Base-by-base conservation (phyloP, 2,797 vertebrate genomes). In the Eulemur mongoz region DNA sequence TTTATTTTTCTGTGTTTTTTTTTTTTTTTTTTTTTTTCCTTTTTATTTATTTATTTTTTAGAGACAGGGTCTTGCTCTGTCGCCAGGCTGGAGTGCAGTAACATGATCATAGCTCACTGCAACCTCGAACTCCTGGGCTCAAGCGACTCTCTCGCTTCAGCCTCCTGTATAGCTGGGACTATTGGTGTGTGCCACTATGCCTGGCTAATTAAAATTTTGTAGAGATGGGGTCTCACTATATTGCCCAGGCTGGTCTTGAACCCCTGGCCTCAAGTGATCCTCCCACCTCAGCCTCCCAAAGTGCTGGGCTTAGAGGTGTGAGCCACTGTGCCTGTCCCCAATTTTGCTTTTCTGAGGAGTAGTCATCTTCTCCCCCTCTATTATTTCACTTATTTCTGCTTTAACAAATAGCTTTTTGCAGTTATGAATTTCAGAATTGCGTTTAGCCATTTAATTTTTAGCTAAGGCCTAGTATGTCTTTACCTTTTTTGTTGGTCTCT, bases 391-490 rank as follows among this genome's bases (percentile, higher is more conserved):
- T 45, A 52, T 83, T 43, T 96, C 79, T 95, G 48, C 52, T 87
- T 91, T 80, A 27, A 50, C 63, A 83, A 80, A 72, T 15, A 32
- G 17, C 12, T 27, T 94, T 95, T 89, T 94, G 45, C 32, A 94
- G 23, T 69, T 59, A 76, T 0, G 63, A 67, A 20, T 93, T 93
- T 97, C 13, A 84, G 85, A 83, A 73, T 93, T 96, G 48, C 89
- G 94, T 80, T 94, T 89, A 87, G 67, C 61, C 20, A 73, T 38
- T 89, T 93, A 70, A 50, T 89, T 91, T 91, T 95, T 50, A 89
- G 32, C 40, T 72, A 81, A 72, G 89, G 23, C 65, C 35, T 59
- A 85, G 25, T 91, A 22, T 84, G 30, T 85, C 67, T 94, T 43
- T 85, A 32, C 70, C 4, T 96, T 76, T 91, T 91, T 72, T 87